phyloP scores from a whole-genome alignment of 2,888 invertebrate species.

The Synanthedon andrenaeformis region DNA sequence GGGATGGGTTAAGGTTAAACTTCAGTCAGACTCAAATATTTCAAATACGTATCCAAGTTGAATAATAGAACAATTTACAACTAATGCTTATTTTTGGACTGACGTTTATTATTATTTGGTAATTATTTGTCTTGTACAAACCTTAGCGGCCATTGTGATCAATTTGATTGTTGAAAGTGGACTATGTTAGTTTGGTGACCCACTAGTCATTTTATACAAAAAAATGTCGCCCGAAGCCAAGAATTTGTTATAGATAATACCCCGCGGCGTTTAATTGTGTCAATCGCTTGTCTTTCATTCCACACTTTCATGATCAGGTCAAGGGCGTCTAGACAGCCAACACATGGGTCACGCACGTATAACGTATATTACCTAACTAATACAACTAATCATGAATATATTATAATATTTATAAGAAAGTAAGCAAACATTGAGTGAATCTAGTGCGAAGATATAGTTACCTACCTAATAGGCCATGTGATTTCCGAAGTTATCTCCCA shows the following conservation, averaged over 20 bases:
- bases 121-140: not conserved
- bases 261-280: not conserved
- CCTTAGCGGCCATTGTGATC: constrained; percentile 11
- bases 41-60: too few species aligned
- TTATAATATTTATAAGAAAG: too few species aligned
- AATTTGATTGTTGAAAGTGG: constrained; percentile 4
- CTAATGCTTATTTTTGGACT: not conserved
- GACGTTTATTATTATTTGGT: not conserved
- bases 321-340: not conserved
- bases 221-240: constrained; percentile 1
- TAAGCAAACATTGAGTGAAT: too few species aligned
- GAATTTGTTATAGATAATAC: not conserved
- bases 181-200: constrained; percentile 4
- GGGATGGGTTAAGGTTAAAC: too few species aligned
- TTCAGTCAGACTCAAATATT: too few species aligned
- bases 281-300: not conserved
- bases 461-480: too few species aligned
- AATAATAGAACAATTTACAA: too few species aligned
- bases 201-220: not conserved
- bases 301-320: not conserved
- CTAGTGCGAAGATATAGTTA: too few species aligned
- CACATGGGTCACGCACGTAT: too few species aligned
- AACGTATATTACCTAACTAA: too few species aligned
- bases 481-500: too few species aligned
- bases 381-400: too few species aligned